These are phyloP conservation scores for Gobiocypris rarus DNA, from an alignment of 2,113 vertebrate species.

Conservation along the genomic window DNA sequence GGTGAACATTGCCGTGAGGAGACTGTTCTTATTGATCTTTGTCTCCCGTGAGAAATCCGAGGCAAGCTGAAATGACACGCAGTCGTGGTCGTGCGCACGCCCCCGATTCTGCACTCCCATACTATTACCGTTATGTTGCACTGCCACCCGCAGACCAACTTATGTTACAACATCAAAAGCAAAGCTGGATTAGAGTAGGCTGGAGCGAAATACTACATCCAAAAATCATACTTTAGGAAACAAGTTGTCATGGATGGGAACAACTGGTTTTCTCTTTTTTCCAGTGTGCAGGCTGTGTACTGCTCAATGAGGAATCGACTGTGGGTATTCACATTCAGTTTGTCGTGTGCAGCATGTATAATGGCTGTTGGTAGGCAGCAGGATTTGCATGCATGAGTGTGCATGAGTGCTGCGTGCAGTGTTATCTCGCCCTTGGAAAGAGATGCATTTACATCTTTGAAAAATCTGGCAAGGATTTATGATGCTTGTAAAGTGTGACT, in stretches of 20 bases:
- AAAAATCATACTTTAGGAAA: not conserved
- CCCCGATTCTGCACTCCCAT: not conserved
- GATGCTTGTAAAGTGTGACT: not conserved
- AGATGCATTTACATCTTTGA: not conserved
- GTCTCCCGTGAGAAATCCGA: slow-evolving; percentile 42
- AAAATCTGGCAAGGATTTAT: not conserved
- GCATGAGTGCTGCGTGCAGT: not conserved
- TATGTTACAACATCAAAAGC: not conserved
- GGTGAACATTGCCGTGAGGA: slow-evolving; percentile 64
- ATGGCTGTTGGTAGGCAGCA: slow-evolving; percentile 18
- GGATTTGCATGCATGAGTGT: slow-evolving; percentile 41
- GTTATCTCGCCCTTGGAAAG: slow-evolving; percentile 28
- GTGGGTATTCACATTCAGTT: slow-evolving; percentile 64
- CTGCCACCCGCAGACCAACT: slow-evolving; percentile 55
- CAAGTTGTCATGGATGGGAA: not conserved
- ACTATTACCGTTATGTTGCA: slow-evolving; percentile 43
- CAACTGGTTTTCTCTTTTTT: slow-evolving; percentile 50
- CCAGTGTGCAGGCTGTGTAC: slow-evolving; percentile 72
- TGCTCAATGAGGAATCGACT: slow-evolving; percentile 67
- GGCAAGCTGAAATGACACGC: slow-evolving; percentile 40
- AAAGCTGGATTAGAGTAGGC: not conserved
- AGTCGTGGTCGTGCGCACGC: not conserved
- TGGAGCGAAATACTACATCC: not conserved
- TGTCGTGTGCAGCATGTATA: slow-evolving; percentile 45
- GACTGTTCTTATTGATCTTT: slow-evolving; percentile 75